A percentile compares a stretch with the other conserved stretches of the same genome.
These are phyloP conservation scores for Chydorus sphaericus DNA, from an alignment of 2,888 invertebrate genomes.

Conservation along the genomic window DNA sequence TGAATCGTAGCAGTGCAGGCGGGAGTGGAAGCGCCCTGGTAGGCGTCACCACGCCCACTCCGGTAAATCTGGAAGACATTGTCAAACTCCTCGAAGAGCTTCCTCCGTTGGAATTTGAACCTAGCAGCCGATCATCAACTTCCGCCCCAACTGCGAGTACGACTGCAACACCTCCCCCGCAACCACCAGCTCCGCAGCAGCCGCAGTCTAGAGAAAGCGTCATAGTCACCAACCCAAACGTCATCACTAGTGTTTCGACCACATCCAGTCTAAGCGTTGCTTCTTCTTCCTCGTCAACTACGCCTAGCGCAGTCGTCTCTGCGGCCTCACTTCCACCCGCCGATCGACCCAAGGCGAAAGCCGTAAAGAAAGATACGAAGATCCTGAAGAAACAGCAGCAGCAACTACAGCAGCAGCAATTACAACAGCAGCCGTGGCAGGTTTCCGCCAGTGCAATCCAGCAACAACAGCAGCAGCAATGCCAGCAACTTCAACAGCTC, in stretches of 20 bases:
- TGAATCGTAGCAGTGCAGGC: conserved; percentile 20
- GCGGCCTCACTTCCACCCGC: conserved; percentile 14
- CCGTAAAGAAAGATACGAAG: conserved; percentile 64
- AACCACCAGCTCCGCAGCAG: conserved; percentile 5
- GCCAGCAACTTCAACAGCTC: conserved; percentile 36
- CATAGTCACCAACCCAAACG: conserved; percentile 17
- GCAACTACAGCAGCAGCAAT: conserved; percentile 34
- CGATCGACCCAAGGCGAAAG: conserved; percentile 69
- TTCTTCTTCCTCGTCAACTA: conserved; percentile 4
- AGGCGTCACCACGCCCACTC: conserved; percentile 27
- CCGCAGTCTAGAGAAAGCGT: conserved; percentile 18
- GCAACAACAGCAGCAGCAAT: conserved; percentile 31
- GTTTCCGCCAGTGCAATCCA: conserved; percentile 27
- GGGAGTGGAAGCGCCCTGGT: conserved; percentile 10
- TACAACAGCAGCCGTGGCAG: conserved; percentile 20
- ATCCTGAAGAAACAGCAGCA: conserved; percentile 35
- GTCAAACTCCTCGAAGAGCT: conserved; percentile 14
- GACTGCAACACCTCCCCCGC: conserved; percentile 10
- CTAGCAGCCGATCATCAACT: conserved; percentile 16
- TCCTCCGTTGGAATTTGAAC: conserved; percentile 14
- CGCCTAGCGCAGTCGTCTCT: conserved; percentile 19
- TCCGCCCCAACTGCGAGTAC: conserved; percentile 17
- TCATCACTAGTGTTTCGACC: conserved; percentile 25
- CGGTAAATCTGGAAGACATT: conserved; percentile 21
- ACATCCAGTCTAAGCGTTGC: conserved; percentile 32